Base-by-base conservation (phyloP, 2,888 invertebrate species). In the Podotricha telesiphe region DNA sequence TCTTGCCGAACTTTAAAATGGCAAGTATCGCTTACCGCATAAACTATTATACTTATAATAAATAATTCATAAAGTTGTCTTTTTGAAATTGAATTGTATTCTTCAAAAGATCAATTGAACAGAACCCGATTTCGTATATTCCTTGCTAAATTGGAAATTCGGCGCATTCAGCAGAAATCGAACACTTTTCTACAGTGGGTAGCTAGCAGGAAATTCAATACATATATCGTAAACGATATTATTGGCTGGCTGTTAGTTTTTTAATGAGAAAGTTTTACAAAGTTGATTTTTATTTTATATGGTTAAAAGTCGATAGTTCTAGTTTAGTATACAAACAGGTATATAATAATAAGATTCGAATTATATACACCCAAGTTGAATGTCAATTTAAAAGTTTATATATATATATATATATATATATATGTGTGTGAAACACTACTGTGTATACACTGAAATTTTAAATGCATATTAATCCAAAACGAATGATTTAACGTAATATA, bases 1-100 rank as follows among this genome's bases (percentile, higher is more conserved):
- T 88, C 91, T 92, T 89, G 86, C 83, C 87, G 85, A 91, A 90
- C 86, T 91, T 91, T 87, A 88, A 80, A 81, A 78, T 81, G 84
- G 81, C 82, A 91, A 91, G 89, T 90, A 87, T 79, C 73, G 80
- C 81, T 79, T 75, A 79, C 78, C 82, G 76, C 53, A 50, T 47
- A 65, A 84, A 83, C 82, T 74, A 69, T 70, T 5, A 55, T 37
- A 55, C 55, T 37, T 55, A 79, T 81, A 85, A 85, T 88, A 82
- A 80, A 80, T 86, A 86, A 88, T 88, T 86, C 80, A 86, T 86
- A 86, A 84, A 75, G 69, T 78, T 77, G 76, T 77, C 73, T 81
- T 83, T 83, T 78, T 74, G 78, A 82, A 79, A 83, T 84, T 82
- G 81, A 79, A 79, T 77, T 79, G 75, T 74, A 79, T 77, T 83